Percentiles rank a stretch among this genome's conserved stretches.
These are phyloP conservation scores for Acestrorhynchus altus DNA, from an alignment of 2,797 vertebrate species.

Conservation along the genomic window DNA sequence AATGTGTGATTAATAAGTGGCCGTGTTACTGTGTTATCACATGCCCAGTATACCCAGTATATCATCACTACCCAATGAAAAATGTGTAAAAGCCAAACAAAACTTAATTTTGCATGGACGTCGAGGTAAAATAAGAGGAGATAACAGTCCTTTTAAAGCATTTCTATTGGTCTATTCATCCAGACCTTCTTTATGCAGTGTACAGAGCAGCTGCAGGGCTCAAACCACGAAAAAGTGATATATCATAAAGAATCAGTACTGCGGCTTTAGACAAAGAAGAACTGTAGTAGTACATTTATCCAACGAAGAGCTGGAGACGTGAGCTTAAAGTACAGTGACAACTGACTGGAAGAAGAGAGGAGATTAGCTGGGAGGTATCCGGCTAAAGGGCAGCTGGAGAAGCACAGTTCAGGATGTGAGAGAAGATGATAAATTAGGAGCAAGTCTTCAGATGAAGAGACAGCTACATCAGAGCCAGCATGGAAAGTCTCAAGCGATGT, in stretches of 20 bases:
- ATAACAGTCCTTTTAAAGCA: too few relatives aligned
- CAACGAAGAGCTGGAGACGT: slow-evolving; percentile 17
- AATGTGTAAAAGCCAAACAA: too few relatives aligned
- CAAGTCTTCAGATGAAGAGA: slow-evolving; percentile 37
- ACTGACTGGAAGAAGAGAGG: slow-evolving; percentile 38
- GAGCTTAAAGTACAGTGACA: slow-evolving; percentile 31
- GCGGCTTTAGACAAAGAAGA: not conserved
- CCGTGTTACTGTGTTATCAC: too few relatives aligned
- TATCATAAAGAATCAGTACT: not conserved
- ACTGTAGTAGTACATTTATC: slow-evolving; percentile 5
- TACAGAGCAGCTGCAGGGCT: too few relatives aligned
- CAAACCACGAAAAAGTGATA: too few relatives aligned
- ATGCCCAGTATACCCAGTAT: too few relatives aligned
- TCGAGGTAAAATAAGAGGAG: too few relatives aligned
- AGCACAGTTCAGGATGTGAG: slow-evolving; percentile 30
- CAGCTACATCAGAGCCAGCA: slow-evolving; percentile 15
- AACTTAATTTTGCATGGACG: too few relatives aligned
- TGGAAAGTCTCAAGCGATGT: not conserved
- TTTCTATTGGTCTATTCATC: too few relatives aligned
- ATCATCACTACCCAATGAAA: too few relatives aligned
- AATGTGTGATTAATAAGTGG: too few relatives aligned
- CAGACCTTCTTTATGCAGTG: too few relatives aligned
- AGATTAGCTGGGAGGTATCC: slow-evolving; percentile 35
- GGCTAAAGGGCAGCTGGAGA: slow-evolving; percentile 28
- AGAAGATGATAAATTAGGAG: slow-evolving; percentile 39